Conservation (phyloP, 2,888 invertebrate species). For the Ichneumoninae sp. region DNA sequence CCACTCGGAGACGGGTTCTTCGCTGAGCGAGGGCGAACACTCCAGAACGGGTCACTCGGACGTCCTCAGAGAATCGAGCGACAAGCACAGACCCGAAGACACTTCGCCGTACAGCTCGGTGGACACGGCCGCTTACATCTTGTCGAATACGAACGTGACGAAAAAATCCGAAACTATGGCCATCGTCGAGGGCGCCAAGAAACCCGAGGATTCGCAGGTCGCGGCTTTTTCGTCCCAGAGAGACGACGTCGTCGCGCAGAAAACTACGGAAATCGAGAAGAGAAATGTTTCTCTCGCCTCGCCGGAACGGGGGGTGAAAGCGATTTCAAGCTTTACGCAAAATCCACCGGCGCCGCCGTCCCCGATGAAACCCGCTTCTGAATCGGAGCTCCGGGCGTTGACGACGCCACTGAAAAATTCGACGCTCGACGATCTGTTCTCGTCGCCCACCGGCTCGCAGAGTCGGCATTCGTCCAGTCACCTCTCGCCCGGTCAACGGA, state of each 20-base stretch:
- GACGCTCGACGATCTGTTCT: background rate
- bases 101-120: constrained; percentile 72
- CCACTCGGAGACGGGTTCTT: constrained; percentile 66
- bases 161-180: constrained; percentile 72
- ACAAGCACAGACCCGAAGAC: constrained; percentile 32
- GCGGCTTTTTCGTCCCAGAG: background rate
- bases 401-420: background rate
- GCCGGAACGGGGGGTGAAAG: background rate
- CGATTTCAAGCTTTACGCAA: background rate
- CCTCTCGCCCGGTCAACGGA: background rate
- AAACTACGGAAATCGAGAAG: background rate
- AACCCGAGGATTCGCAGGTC: background rate
- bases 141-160: constrained; percentile 76
- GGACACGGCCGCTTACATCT: constrained; percentile 78
- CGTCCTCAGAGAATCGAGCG: constrained; percentile 29
- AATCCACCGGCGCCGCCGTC: background rate
- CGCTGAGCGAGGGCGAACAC: constrained; percentile 68
- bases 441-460: background rate
- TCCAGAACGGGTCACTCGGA: constrained; percentile 40
- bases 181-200: constrained; percentile 72
- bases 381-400: background rate
- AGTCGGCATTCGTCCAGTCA: background rate
- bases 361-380: background rate
- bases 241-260: background rate
- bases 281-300: background rate